These are phyloP conservation scores for Epinotia bilunana DNA, from an alignment of 2,888 invertebrate genomes.

Conservation along the genomic window DNA sequence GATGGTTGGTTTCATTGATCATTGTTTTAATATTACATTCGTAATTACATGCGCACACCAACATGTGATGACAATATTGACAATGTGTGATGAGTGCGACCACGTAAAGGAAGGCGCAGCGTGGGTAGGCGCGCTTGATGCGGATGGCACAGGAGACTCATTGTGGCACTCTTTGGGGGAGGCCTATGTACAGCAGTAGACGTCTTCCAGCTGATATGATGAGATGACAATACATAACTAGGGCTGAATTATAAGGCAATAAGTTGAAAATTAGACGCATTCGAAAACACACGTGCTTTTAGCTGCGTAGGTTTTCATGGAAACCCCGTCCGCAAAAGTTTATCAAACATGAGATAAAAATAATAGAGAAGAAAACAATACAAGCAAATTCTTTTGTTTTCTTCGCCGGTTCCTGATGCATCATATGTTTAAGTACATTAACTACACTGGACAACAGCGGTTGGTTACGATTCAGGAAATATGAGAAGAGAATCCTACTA, in stretches of 20 bases:
- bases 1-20: slow-evolving; percentile 8
- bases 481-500: too few relatives aligned
- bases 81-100: too few relatives aligned
- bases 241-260: neutral
- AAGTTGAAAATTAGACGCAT: slow-evolving; percentile 12
- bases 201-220: too few relatives aligned
- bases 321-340: slow-evolving; percentile 28
- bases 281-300: neutral
- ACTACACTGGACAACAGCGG: neutral
- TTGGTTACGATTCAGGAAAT: neutral
- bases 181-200: too few relatives aligned
- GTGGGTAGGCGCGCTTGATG: too few relatives aligned
- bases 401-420: neutral
- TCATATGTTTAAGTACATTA: neutral
- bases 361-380: slow-evolving; percentile 8
- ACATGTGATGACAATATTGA: too few relatives aligned
- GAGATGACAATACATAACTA: neutral
- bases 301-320: slow-evolving; percentile 1
- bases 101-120: too few relatives aligned
- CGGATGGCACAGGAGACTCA: too few relatives aligned
- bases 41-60: too few relatives aligned
- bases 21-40: too few relatives aligned
- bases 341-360: slow-evolving; percentile 23
- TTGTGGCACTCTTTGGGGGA: too few relatives aligned
- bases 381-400: neutral